Conservation (phyloP, 1,140 invertebrate genomes). For the Bradynema listronoti region DNA sequence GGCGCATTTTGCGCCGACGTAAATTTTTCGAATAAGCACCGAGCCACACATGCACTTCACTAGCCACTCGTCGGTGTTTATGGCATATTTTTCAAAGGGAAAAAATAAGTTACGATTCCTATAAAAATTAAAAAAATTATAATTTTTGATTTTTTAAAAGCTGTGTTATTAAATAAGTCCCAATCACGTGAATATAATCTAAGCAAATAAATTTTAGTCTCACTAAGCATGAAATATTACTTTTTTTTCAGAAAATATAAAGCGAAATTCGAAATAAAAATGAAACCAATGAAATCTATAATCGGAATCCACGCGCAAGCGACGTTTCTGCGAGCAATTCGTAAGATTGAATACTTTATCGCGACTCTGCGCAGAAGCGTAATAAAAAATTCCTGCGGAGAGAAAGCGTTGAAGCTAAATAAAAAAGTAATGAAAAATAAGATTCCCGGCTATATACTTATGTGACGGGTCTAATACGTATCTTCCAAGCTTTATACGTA, state of each 20-base stretch:
- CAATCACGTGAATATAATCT: no score
- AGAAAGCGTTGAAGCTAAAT: conserved; percentile 53
- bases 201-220: no score
- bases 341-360: conserved; percentile 47
- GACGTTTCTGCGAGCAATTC: conserved; percentile 41
- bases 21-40: conserved; percentile 52
- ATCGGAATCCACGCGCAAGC: conserved; percentile 20
- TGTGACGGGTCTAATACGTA: neutral
- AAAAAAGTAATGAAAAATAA: conserved; percentile 1
- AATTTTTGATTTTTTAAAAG: no score
- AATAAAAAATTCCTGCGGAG: conserved; percentile 57
- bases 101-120: conserved; percentile 55
- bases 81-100: conserved; percentile 47
- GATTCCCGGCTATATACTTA: neutral
- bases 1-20: conserved; percentile 63
- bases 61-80: conserved; percentile 45
- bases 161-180: no score
- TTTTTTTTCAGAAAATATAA: no score
- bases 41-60: conserved; percentile 54
- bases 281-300: conserved; percentile 42
- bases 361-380: conserved; percentile 36
- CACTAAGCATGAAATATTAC: no score
- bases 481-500: no score
- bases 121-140: conserved; percentile 19
- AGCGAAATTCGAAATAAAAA: conserved; percentile 23